Evolutionary conservation across 2,113 vertebrate species (phyloP).

Genomic region (Donacobius atricapilla): DNA sequence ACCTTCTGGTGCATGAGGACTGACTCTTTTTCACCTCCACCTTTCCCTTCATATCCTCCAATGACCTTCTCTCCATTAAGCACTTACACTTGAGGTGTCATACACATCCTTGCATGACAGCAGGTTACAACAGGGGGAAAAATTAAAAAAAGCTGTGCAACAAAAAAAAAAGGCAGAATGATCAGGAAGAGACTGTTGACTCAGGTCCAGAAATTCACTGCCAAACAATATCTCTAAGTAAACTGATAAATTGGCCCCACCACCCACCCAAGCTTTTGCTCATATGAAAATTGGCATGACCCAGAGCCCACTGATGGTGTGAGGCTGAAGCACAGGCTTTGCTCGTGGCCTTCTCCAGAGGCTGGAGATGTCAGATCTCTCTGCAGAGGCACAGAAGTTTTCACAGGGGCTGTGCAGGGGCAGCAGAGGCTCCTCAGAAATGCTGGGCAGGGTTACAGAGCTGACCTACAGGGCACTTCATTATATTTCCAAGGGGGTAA

Average conservation of each 20-base stretch:
- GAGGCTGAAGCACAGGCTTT: neutral
- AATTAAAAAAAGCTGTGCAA: neutral
- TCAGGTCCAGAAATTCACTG: neutral
- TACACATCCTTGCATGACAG: neutral
- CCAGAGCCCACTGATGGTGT: rapidly evolving
- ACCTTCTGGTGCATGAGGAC: neutral
- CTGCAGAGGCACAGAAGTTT: neutral
- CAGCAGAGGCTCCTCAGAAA: neutral
- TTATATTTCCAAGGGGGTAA: rapidly evolving
- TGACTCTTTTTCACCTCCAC: neutral
- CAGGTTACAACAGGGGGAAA: neutral
- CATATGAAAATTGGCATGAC: rapidly evolving
- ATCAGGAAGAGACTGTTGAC: neutral
- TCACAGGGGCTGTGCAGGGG: neutral
- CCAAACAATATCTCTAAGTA: neutral
- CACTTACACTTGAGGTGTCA: neutral
- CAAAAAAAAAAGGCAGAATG: neutral
- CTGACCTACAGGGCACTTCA: neutral
- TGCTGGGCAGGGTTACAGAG: neutral
- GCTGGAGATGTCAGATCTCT: neutral
- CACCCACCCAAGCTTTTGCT: neutral
- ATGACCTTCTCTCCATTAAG: rapidly evolving
- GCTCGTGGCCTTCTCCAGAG: neutral
- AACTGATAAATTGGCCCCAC: neutral
- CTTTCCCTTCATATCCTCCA: neutral